Base-by-base conservation (phyloP, 1,140 invertebrate genomes). In the Pantala flavescens region DNA sequence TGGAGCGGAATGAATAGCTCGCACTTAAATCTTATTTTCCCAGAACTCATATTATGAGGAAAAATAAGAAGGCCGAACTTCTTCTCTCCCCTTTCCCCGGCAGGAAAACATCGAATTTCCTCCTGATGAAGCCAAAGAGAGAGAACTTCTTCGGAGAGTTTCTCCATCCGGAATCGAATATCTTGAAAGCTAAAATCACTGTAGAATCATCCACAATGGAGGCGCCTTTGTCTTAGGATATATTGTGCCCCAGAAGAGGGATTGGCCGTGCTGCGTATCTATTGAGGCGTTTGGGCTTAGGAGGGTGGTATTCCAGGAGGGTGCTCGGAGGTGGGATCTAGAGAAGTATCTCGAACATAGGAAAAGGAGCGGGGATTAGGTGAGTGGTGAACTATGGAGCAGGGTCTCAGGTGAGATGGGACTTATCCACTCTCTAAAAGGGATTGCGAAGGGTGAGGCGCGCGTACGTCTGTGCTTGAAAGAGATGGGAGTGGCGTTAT, bases 341-440 rank as follows among this genome's bases (percentile, higher is more conserved):
- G 16, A 63, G 16, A 63, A 63, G 49, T 36, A 36, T 36, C 28
- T 63, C 49, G 49, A 21, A 63, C 16, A 63, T 16, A 63, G 49
- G 49, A 63, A 63, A 63, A 63, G 49, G 49, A 63, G 49, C 5
- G n/a, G 49, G n/a, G 49, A 63, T 63, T 63, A 63, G 49, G 49
- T 63, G 49, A 63, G 49, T 63, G 49, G 49, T 63, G 49, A 63
- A 63, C 49, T 63, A 63, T 63, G 49, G 49, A 63, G 49, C 14
- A 63, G 49, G 49, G 49, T 63, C 49, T 63, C 49, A 63, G 49
- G 49, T 63, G 49, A 63, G 49, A 63, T 5, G n/a, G 49, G 49
- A 63, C 49, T 63, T 63, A 19, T 21, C 49, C n/a, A 16, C 49
- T 63, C 49, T 63, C 49, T 63, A 63, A 63, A 36, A 63, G 49